phyloP scores from a whole-genome alignment of 1,140 invertebrate genomes.

The Colletes gigas region DNA sequence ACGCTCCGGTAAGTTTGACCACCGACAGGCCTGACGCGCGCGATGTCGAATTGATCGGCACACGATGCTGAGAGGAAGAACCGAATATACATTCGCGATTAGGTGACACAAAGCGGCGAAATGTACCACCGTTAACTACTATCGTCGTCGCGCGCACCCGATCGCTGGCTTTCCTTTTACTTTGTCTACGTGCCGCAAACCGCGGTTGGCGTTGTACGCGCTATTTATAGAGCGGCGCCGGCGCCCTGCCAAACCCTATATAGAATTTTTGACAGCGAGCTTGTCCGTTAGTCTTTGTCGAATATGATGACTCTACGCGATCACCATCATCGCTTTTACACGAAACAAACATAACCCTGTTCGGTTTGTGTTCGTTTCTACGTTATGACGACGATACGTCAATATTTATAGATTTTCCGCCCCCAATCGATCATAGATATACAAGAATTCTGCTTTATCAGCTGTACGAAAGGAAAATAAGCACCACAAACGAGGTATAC shows the following conservation, averaged over 20 bases:
- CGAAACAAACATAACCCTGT: no score
- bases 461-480: background rate
- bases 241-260: constrained; percentile 69
- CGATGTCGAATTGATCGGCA: constrained; percentile 4
- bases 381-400: background rate
- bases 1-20: background rate
- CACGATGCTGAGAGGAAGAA: constrained; percentile 5
- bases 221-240: constrained; percentile 74
- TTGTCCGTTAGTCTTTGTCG: background rate
- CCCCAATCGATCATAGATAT: background rate
- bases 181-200: constrained; percentile 43
- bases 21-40: background rate
- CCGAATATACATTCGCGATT: background rate
- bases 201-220: constrained; percentile 49
- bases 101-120: constrained; percentile 17
- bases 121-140: constrained; percentile 35
- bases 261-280: constrained; percentile 53
- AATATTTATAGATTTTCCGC: background rate
- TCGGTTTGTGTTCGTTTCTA: background rate
- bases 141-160: constrained; percentile 15
- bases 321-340: background rate
- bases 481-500: no score
- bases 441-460: background rate
- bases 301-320: background rate
- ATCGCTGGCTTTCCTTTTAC: constrained; percentile 43